A percentile compares a stretch with the other conserved stretches of the same genome.
Conservation (phyloP, 2,797 vertebrate species). For the Gadopsis marmoratus region DNA sequence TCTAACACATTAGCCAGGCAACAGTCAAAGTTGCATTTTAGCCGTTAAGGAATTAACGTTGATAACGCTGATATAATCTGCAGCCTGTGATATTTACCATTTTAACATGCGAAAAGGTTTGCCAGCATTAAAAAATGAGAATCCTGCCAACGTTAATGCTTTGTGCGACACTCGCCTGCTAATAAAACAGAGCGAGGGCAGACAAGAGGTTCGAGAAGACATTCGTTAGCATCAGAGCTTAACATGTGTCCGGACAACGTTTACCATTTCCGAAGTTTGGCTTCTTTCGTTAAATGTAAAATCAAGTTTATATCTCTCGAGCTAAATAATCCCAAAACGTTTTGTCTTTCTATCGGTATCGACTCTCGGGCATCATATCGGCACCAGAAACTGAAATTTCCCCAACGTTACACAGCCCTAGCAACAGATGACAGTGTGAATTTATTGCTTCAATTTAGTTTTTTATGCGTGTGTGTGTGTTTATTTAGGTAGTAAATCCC, state of each 20-base stretch:
- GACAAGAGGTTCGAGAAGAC: too few relatives aligned
- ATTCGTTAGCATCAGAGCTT: not conserved
- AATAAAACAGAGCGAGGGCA: not conserved
- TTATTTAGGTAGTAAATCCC: conserved; percentile 81
- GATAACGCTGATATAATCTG: not conserved
- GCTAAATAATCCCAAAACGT: not conserved
- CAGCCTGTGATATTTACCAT: not conserved
- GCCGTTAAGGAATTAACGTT: not conserved
- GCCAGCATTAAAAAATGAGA: not conserved
- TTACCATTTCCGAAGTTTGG: not conserved
- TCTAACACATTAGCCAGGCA: not conserved
- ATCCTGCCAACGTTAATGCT: not conserved
- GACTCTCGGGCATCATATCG: conserved; percentile 24
- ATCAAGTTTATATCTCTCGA: not conserved
- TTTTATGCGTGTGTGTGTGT: conserved; percentile 46
- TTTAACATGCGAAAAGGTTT: not conserved
- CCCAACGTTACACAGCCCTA: not conserved
- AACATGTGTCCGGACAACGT: not conserved
- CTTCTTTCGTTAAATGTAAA: not conserved
- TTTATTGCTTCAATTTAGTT: conserved; percentile 66
- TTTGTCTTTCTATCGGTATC: not conserved
- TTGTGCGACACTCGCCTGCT: not conserved
- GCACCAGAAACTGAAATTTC: conserved; percentile 7
- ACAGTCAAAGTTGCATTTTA: not conserved
- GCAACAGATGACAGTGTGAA: conserved; percentile 51